Evolutionary conservation across 2,888 invertebrate genomes (phyloP).

Genomic region (Rhynchonema sp.): DNA sequence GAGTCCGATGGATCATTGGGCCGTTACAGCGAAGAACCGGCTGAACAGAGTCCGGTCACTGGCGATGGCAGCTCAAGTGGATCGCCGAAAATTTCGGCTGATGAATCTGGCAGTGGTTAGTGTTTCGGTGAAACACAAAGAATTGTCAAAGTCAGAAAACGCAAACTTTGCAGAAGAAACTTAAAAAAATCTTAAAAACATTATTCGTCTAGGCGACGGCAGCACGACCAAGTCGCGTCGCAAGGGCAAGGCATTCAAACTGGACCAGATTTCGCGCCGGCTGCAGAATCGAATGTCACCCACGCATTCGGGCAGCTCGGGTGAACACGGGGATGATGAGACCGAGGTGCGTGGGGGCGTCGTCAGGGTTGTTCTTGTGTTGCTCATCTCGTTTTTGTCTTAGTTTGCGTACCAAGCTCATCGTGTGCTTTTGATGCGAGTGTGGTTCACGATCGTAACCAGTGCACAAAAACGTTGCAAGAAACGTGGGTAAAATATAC

Average conservation of each 20-base stretch:
- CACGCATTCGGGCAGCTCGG: conserved; percentile 1
- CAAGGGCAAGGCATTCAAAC: conserved; percentile 64
- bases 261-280: conserved; percentile 38
- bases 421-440: no score
- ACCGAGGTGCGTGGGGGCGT: no score
- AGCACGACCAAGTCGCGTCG: conserved; percentile 53
- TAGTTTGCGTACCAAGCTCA: no score
- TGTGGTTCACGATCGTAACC: no score
- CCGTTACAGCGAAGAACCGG: not conserved
- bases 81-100: not conserved
- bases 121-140: no score
- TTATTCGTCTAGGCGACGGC: not conserved
- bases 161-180: no score
- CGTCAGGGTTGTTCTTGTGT: no score
- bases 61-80: not conserved
- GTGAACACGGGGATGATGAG: conserved; percentile 10
- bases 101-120: not conserved
- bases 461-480: no score
- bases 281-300: conserved; percentile 13
- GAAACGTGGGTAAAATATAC: no score
- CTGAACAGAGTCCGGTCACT: not conserved
- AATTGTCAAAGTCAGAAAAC: no score
- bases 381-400: no score
- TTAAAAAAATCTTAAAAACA: no score
- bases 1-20: not conserved